phyloP scores from a whole-genome alignment of 1,140 invertebrate species.

The Brachionus manjavacas region DNA sequence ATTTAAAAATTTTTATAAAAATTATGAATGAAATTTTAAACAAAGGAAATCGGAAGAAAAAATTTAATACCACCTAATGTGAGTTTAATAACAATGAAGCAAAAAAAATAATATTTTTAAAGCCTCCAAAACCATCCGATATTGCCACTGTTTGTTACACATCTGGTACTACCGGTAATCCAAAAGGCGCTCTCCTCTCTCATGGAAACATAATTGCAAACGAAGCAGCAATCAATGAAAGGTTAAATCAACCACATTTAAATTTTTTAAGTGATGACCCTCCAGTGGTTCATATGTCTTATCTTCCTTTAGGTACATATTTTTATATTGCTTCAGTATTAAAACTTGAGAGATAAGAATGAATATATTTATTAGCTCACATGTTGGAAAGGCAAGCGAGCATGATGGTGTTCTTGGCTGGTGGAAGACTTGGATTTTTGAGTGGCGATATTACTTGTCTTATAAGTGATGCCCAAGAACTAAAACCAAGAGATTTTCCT shows the following conservation, averaged over 20 bases:
- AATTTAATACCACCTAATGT: constrained; percentile 27
- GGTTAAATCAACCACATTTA: constrained; percentile 9
- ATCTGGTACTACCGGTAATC: constrained; percentile 87
- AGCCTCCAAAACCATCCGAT: constrained; percentile 64
- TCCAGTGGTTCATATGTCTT: constrained; percentile 5
- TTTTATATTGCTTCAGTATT: neutral
- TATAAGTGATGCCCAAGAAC: constrained; percentile 80
- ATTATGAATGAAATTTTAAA: neutral
- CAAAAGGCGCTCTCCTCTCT: constrained; percentile 92
- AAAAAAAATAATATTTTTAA: neutral
- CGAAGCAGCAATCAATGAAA: constrained; percentile 19
- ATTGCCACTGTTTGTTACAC: constrained; percentile 91
- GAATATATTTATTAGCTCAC: neutral
- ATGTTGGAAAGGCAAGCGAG: constrained; percentile 22
- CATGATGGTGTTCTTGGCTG: constrained; percentile 17
- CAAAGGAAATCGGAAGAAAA: neutral
- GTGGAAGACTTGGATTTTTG: constrained; percentile 75
- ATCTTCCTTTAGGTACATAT: constrained; percentile 22
- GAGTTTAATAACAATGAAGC: neutral
- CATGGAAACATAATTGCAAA: constrained; percentile 72
- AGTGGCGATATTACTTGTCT: constrained; percentile 81
- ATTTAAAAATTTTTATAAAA: neutral
- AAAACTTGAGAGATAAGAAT: neutral
- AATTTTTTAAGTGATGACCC: neutral
- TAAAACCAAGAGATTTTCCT: constrained; percentile 89